Evolutionary conservation across 2,113 vertebrate species (phyloP).

Genomic region (Hemiscyllium ocellatum): DNA sequence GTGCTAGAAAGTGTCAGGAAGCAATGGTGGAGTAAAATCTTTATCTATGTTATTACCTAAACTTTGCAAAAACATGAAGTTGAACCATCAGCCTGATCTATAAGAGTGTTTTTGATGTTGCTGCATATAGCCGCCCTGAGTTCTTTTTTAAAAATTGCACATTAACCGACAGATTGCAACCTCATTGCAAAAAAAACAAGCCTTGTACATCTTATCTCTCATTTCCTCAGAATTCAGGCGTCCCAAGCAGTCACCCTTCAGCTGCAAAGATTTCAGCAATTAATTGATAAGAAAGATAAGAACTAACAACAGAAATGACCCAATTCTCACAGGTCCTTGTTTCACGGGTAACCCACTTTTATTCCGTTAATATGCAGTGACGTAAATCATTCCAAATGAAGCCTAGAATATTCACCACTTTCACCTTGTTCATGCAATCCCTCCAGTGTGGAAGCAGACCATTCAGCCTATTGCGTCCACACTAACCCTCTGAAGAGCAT

Average conservation of each 20-base stretch:
- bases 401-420: no score
- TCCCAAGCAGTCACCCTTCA: no score
- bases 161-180: not conserved
- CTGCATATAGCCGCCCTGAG: not conserved
- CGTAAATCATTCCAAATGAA: no score
- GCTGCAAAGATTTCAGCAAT: not conserved
- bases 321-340: not conserved
- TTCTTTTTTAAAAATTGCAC: not conserved
- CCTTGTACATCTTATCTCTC: not conserved
- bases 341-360: not conserved
- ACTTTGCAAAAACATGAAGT: not conserved
- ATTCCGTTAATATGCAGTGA: not conserved
- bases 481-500: no score
- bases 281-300: not conserved
- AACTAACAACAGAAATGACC: not conserved
- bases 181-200: not conserved
- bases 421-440: no score
- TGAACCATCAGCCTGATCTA: not conserved
- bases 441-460: no score
- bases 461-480: no score
- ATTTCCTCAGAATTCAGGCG: not conserved
- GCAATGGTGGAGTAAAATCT: not conserved
- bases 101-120: not conserved
- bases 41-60: not conserved
- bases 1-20: not conserved